Conservation (phyloP, 2,113 vertebrate species). For the Kryptolebias marmoratus region DNA sequence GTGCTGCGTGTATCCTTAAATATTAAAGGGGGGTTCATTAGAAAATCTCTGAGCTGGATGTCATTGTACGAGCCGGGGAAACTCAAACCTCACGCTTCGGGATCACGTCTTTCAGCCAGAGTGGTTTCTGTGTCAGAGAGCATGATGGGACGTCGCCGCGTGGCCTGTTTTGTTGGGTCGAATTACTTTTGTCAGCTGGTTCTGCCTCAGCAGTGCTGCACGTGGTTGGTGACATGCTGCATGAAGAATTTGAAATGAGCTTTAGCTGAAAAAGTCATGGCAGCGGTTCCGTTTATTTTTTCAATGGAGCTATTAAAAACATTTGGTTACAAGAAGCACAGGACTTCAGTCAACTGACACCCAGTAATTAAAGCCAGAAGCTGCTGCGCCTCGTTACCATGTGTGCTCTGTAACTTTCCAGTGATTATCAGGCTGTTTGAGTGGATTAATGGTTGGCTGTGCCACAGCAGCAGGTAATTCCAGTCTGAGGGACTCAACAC, state of each 20-base stretch:
- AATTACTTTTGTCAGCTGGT: conserved; percentile 51
- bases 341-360: conserved; percentile 2
- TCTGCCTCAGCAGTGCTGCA: conserved; percentile 41
- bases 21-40: conserved; percentile 72
- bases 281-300: conserved; percentile 16
- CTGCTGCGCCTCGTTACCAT: conserved; percentile 4
- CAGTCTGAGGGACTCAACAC: conserved; percentile 26
- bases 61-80: conserved; percentile 60
- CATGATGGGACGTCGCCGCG: conserved; percentile 45
- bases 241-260: conserved; percentile 32
- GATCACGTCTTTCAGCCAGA: conserved; percentile 48
- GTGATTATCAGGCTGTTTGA: conserved; percentile 2
- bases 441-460: conserved; percentile 20
- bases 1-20: conserved; percentile 66
- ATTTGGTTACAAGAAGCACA: conserved; percentile 24
- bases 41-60: conserved; percentile 61
- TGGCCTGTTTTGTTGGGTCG: conserved; percentile 32
- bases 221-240: conserved; percentile 35
- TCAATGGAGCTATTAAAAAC: conserved; percentile 38
- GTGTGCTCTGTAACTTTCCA: conserved; percentile 7
- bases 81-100: conserved; percentile 47
- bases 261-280: conserved; percentile 22
- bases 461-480: conserved; percentile 29
- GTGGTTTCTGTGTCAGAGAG: conserved; percentile 65
- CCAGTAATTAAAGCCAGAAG: conserved; percentile 16